Conservation (phyloP, 2,113 vertebrate genomes). For the Sylvilagus bachmani region DNA sequence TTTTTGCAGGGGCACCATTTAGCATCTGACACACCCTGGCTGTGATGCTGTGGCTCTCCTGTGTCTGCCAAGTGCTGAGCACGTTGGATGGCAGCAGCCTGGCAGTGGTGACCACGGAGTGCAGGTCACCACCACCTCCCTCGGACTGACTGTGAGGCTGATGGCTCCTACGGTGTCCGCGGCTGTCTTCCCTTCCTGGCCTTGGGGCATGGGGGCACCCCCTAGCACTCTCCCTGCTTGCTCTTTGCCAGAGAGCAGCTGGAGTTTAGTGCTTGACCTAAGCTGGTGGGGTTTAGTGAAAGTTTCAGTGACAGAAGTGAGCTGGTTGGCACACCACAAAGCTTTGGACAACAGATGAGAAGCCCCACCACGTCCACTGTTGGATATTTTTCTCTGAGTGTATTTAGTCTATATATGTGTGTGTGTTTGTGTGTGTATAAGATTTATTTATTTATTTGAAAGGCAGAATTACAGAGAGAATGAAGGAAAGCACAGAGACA, state of each 20-base stretch:
- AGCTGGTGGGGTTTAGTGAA: not conserved
- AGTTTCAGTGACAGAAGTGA: slow-evolving; percentile 19
- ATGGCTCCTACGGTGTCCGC: not conserved
- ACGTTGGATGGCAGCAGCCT: not conserved
- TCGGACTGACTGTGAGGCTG: not conserved
- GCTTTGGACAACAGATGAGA: not conserved
- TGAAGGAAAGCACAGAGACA: too few species aligned
- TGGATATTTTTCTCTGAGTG: not conserved
- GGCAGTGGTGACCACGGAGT: not conserved
- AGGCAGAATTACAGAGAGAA: too few species aligned
- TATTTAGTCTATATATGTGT: not conserved
- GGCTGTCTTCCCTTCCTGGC: not conserved
- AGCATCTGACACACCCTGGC: not conserved
- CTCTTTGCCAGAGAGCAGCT: not conserved
- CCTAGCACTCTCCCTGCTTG: not conserved
- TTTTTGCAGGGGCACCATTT: not conserved
- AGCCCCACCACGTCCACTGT: not conserved
- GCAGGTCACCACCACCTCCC: too few species aligned
- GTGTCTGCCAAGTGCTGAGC: not conserved
- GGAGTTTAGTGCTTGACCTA: not conserved
- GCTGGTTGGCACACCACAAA: not conserved
- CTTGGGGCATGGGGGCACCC: not conserved
- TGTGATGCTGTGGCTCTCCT: not conserved
- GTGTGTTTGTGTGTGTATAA: too few species aligned
- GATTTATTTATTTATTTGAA: too few species aligned